Evolutionary conservation across 2,888 invertebrate species (phyloP).

Genomic region (Anthophora plumipes): DNA sequence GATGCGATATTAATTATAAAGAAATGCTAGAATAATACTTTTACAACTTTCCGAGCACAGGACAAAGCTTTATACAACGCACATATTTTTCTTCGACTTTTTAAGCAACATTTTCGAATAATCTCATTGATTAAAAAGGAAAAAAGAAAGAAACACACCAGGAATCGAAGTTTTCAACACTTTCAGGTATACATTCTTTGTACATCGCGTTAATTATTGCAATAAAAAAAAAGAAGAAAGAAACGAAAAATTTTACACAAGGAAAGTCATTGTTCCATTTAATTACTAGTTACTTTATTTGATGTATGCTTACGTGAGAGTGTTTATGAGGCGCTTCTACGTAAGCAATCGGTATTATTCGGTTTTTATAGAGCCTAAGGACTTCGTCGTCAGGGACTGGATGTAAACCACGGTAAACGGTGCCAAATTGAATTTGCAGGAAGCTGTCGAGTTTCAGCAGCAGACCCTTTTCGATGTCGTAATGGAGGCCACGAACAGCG

Average conservation of each 20-base stretch:
- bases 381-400: conserved; percentile 94
- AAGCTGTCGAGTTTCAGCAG: conserved; percentile 98
- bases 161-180: too few species aligned
- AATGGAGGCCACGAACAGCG: conserved; percentile 98
- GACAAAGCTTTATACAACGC: too few species aligned
- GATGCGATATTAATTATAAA: not conserved
- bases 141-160: too few species aligned
- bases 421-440: conserved; percentile 97
- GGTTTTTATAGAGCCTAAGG: conserved; percentile 92
- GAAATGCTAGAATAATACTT: not conserved
- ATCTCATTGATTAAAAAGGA: too few species aligned
- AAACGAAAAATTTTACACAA: not conserved
- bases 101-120: too few species aligned
- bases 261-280: not conserved
- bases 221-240: not conserved
- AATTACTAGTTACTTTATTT: not conserved
- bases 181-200: too few species aligned
- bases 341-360: conserved; percentile 94
- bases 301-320: conserved; percentile 87
- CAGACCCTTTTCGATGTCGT: conserved; percentile 97
- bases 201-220: not conserved
- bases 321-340: conserved; percentile 92
- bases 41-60: not conserved
- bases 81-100: too few species aligned
- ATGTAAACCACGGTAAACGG: conserved; percentile 95